phyloP scores from a whole-genome alignment of 2,797 vertebrate species.

The Leptodactylus fallax region DNA sequence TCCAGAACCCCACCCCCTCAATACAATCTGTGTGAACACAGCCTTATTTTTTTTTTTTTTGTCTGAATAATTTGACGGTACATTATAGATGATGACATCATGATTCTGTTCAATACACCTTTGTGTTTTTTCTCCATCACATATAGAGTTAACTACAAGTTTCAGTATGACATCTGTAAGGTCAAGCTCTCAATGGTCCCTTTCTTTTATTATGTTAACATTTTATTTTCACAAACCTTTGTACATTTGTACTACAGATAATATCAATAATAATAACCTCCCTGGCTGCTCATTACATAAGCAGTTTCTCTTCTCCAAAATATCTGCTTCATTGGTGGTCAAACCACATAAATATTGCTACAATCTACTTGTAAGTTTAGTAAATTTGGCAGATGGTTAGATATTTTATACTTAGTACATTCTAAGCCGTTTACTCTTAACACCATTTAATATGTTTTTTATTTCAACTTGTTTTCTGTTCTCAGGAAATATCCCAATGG shows the following conservation, averaged over 20 bases:
- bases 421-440: conserved; percentile 9
- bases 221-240: conserved; percentile 43
- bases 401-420: conserved; percentile 28
- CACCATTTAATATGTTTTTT: conserved; percentile 29
- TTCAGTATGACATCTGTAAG: not conserved
- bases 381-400: conserved; percentile 10
- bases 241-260: conserved; percentile 47
- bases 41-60: too few species aligned
- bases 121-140: not conserved
- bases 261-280: conserved; percentile 32
- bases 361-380: conserved; percentile 37
- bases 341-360: conserved; percentile 51
- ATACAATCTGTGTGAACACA: too few species aligned
- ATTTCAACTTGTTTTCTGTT: conserved; percentile 24
- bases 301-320: conserved; percentile 38
- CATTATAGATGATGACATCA: too few species aligned
- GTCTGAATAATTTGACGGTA: too few species aligned
- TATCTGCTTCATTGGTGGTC: conserved; percentile 51
- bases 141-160: not conserved
- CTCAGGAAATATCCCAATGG: conserved; percentile 8
- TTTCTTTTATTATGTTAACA: conserved; percentile 33
- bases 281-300: conserved; percentile 28
- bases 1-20: too few species aligned
- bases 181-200: not conserved
- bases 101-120: not conserved